Evolutionary conservation across 2,113 vertebrate genomes (phyloP).

Genomic region (Isurus oxyrinchus): DNA sequence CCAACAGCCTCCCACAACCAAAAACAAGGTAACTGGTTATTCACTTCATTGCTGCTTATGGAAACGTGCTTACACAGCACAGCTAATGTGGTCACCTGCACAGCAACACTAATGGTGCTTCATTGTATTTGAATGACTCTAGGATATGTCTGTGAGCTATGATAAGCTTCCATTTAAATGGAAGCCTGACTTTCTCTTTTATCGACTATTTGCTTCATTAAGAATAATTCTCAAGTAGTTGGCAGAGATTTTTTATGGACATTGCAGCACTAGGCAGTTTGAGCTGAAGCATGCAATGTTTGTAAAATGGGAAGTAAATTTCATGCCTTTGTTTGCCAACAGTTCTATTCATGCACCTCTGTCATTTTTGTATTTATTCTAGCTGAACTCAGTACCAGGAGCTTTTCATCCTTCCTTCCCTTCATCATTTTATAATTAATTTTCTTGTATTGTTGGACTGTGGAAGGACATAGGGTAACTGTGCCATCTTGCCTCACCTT

Average conservation of each 20-base stretch:
- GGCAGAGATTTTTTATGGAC: background rate
- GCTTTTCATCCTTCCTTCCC: background rate
- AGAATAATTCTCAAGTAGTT: background rate
- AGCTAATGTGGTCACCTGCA: background rate
- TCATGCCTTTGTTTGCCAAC: background rate
- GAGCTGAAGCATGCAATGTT: conserved; percentile 1
- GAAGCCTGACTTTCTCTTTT: background rate
- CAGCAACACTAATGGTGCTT: background rate
- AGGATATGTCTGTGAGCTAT: background rate
- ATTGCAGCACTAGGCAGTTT: background rate
- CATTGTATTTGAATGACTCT: background rate
- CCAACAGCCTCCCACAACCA: background rate
- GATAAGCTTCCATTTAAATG: background rate
- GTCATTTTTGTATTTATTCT: too few species aligned
- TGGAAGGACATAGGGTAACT: background rate
- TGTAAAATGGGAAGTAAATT: background rate
- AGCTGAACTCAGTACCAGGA: background rate
- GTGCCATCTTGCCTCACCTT: background rate
- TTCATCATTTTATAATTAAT: background rate
- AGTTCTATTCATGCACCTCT: background rate
- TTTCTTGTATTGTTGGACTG: background rate
- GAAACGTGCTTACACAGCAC: background rate
- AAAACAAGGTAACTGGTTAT: background rate
- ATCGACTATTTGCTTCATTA: background rate
- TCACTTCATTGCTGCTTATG: background rate